These are phyloP conservation scores for Diaprepes abbreviatus DNA, from an alignment of 2,888 invertebrate genomes.

Conservation along the genomic window DNA sequence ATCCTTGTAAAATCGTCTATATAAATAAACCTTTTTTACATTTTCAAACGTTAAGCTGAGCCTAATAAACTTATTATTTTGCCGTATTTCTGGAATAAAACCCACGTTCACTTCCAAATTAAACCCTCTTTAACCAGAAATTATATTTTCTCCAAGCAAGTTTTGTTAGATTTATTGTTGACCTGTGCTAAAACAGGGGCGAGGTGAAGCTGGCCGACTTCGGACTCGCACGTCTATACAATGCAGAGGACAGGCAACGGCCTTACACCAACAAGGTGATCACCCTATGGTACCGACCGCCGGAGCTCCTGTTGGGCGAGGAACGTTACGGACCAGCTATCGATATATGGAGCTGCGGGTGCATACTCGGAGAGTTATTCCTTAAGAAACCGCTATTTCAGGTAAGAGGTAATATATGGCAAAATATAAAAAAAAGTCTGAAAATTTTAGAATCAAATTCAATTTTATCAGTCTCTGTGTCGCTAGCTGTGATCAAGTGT, in stretches of 20 bases:
- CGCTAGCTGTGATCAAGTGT: no score
- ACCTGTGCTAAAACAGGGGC: constrained; percentile 75
- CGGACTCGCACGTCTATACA: constrained; percentile 95
- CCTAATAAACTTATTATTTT: no score
- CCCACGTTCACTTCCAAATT: neutral
- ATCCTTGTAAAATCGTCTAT: no score
- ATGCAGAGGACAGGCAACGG: constrained; percentile 93
- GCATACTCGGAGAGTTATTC: constrained; percentile 98
- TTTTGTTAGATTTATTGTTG: constrained; percentile 37
- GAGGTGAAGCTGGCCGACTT: constrained; percentile 99
- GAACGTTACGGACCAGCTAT: constrained; percentile 98
- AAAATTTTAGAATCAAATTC: no score
- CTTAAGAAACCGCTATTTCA: constrained; percentile 95
- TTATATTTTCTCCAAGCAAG: constrained; percentile 9
- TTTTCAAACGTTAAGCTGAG: no score
- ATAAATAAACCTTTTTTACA: no score
- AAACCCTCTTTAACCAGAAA: neutral
- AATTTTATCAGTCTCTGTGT: no score
- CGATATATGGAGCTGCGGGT: constrained; percentile 99
- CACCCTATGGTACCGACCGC: constrained; percentile 98
- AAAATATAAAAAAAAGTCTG: no score
- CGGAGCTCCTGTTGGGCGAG: constrained; percentile 95
- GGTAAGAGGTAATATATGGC: constrained; percentile 69
- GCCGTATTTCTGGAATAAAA: neutral
- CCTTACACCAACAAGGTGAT: constrained; percentile 99